Conservation (phyloP, 2,113 vertebrate species). For the Eolophus roseicapilla region DNA sequence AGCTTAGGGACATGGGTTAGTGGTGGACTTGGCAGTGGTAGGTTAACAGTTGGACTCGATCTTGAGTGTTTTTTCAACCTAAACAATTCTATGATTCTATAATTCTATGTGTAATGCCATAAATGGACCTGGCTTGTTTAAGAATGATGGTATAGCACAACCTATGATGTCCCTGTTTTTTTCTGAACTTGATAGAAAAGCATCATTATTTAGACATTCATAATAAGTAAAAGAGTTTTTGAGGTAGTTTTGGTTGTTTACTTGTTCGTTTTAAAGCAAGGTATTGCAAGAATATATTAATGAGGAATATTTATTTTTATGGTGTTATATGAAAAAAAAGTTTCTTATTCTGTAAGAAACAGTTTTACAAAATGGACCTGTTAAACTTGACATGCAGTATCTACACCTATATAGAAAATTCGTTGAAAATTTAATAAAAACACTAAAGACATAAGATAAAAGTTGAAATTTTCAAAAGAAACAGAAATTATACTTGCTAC, state of each 20-base stretch:
- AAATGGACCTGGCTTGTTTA: not conserved
- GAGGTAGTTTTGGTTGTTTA: not conserved
- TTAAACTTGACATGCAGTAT: not conserved
- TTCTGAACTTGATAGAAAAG: not conserved
- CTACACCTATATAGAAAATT: not conserved
- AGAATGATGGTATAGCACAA: not conserved
- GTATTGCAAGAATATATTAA: not conserved
- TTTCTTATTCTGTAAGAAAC: not conserved
- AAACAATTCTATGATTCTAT: not conserved
- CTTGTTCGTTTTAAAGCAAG: not conserved
- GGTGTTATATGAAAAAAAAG: not conserved
- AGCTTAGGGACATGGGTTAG: not conserved
- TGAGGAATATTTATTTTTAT: not conserved
- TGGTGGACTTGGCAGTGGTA: no score
- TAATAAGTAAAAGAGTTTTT: not conserved
- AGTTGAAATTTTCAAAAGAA: slow-evolving; percentile 15
- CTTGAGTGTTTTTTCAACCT: not conserved
- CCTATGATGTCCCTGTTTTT: not conserved
- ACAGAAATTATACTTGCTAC: not conserved
- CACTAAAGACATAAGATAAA: slow-evolving; percentile 12
- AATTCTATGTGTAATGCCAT: not conserved
- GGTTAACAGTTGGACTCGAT: no score
- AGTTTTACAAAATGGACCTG: not conserved
- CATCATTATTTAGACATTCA: not conserved
- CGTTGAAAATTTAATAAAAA: slow-evolving; percentile 8